Evolutionary conservation across 2,797 vertebrate species (phyloP).

Genomic region (Poecilia velifera): DNA sequence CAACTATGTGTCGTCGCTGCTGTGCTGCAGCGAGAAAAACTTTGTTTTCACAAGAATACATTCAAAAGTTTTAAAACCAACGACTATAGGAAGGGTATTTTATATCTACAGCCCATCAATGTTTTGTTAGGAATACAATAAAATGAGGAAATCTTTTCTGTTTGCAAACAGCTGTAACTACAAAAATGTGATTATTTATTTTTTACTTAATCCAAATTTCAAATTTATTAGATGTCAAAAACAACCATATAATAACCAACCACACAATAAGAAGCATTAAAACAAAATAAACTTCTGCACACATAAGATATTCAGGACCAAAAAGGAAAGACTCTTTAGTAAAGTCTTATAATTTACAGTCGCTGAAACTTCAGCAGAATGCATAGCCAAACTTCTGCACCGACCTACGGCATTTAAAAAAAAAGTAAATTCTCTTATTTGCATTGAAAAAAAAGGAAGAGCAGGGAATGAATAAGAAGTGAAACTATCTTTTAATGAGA

Average conservation of each 20-base stretch:
- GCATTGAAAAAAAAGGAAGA: conserved; percentile 27
- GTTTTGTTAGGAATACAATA: not conserved
- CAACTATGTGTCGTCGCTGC: not conserved
- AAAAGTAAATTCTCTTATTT: conserved; percentile 10
- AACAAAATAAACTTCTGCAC: conserved; percentile 6
- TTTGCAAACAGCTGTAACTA: not conserved
- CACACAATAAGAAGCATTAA: too few relatives aligned
- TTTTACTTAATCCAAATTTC: too few relatives aligned
- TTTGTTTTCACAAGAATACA: not conserved
- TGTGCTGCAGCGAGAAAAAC: not conserved
- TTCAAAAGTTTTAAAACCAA: not conserved
- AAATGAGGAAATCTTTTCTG: not conserved
- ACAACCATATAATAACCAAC: too few relatives aligned
- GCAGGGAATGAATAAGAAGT: conserved; percentile 34
- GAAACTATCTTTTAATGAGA: conserved; percentile 59
- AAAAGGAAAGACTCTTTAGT: conserved; percentile 11
- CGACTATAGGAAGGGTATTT: not conserved
- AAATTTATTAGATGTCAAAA: too few relatives aligned
- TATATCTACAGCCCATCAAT: not conserved
- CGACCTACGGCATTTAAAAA: conserved; percentile 1
- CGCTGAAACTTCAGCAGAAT: conserved; percentile 7
- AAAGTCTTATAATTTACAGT: conserved; percentile 15
- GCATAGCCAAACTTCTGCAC: not conserved
- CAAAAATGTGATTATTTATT: not conserved
- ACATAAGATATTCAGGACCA: conserved; percentile 13